Conservation (phyloP, 2,888 invertebrate genomes). For the Dorcus hopei region DNA sequence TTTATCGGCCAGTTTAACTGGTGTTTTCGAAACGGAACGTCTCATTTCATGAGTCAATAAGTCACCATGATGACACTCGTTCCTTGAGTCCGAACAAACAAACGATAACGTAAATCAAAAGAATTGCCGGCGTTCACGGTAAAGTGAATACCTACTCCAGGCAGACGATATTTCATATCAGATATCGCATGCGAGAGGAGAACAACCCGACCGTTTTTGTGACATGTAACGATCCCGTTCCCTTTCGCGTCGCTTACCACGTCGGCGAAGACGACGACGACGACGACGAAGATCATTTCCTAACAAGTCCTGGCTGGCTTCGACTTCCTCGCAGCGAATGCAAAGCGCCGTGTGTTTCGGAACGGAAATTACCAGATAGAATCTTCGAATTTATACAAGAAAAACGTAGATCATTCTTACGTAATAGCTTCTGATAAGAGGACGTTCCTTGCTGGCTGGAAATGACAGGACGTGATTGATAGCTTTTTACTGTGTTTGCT, state of each 20-base stretch:
- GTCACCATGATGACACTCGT: constrained; percentile 32
- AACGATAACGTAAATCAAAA: constrained; percentile 42
- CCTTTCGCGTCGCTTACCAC: constrained; percentile 36
- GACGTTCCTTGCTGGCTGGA: not conserved
- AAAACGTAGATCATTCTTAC: not conserved
- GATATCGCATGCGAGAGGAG: constrained; percentile 37
- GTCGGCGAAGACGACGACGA: not conserved
- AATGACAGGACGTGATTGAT: too few species aligned
- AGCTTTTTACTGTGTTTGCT: too few species aligned
- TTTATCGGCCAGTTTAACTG: too few species aligned
- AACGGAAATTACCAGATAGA: not conserved
- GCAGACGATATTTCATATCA: constrained; percentile 36
- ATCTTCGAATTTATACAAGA: not conserved
- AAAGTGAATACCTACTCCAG: constrained; percentile 38
- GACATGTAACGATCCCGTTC: constrained; percentile 34
- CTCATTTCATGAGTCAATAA: constrained; percentile 34
- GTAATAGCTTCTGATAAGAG: not conserved
- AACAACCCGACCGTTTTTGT: constrained; percentile 35
- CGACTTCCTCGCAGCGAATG: not conserved
- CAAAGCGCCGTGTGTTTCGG: not conserved
- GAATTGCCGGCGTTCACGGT: constrained; percentile 40
- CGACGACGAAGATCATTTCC: not conserved
- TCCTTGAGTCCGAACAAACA: constrained; percentile 39
- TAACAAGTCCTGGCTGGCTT: not conserved
- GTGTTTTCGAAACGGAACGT: constrained; percentile 12